Evolutionary conservation across 1,140 invertebrate genomes (phyloP).

Genomic region (Pachypeltis micranthus): DNA sequence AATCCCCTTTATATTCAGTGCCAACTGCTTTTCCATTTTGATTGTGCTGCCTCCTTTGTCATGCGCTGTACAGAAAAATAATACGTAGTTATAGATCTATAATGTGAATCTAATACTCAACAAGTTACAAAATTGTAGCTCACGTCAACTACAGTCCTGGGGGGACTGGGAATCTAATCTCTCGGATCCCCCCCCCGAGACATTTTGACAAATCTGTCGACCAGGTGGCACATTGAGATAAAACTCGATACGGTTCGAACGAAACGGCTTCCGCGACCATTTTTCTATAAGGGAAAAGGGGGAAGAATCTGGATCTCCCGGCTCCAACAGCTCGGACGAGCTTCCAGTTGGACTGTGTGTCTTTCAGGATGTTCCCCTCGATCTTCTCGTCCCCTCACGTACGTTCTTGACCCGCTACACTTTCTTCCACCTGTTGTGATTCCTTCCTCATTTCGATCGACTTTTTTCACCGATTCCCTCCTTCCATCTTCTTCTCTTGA

Average conservation of each 20-base stretch:
- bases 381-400: neutral
- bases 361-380: neutral
- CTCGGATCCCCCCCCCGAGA: no score
- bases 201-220: no score
- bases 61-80: no score
- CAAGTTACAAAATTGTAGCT: no score
- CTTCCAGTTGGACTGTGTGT: neutral
- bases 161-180: no score
- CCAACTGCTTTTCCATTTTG: no score
- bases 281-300: neutral
- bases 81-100: no score
- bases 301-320: neutral
- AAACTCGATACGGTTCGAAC: neutral
- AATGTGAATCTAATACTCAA: no score
- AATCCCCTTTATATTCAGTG: no score
- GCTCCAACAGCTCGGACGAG: neutral
- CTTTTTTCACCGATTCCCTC: neutral
- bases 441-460: neutral
- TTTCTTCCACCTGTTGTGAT: neutral
- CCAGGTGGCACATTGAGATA: no score
- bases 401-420: neutral
- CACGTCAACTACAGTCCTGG: no score
- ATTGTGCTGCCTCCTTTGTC: no score
- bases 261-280: neutral
- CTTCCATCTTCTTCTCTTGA: neutral